These are phyloP conservation scores for Lerista edwardsae DNA, from an alignment of 2,797 vertebrate genomes.

Conservation along the genomic window DNA sequence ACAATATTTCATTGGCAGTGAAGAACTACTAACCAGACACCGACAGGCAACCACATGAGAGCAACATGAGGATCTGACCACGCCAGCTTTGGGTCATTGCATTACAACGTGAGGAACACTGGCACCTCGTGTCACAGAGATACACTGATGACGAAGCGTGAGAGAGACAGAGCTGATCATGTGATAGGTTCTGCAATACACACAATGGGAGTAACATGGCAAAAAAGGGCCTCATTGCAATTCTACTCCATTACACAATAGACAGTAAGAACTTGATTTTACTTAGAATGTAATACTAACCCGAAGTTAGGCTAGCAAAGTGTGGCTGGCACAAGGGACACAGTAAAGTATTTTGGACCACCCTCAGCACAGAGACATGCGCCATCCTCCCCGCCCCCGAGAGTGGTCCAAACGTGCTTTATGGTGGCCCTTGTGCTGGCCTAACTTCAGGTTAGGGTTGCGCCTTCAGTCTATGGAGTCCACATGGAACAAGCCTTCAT, in stretches of 20 bases:
- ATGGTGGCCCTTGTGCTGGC: too few species aligned
- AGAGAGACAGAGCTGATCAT: neutral
- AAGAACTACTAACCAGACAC: neutral
- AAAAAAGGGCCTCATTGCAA: neutral
- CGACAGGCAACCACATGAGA: too few species aligned
- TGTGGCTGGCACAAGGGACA: too few species aligned
- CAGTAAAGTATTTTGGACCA: too few species aligned
- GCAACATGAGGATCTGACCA: neutral
- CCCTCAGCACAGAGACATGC: too few species aligned
- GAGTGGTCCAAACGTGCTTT: too few species aligned
- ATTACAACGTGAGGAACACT: neutral
- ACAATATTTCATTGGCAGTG: neutral
- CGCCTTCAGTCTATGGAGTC: too few species aligned
- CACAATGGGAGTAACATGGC: neutral
- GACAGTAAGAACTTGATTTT: neutral
- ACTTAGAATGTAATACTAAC: too few species aligned
- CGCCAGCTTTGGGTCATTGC: neutral
- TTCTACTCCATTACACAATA: neutral
- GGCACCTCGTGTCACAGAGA: too few species aligned
- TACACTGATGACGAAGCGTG: neutral
- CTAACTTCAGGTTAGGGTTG: too few species aligned
- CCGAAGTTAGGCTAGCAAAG: too few species aligned
- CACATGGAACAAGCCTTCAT: neutral
- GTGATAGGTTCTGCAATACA: neutral
- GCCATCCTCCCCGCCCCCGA: too few species aligned